Percentiles rank a stretch among this genome's conserved stretches.
These are phyloP conservation scores for Caenorhabditis remanei DNA, from an alignment of 1,140 invertebrate species.

Conservation along the genomic window DNA sequence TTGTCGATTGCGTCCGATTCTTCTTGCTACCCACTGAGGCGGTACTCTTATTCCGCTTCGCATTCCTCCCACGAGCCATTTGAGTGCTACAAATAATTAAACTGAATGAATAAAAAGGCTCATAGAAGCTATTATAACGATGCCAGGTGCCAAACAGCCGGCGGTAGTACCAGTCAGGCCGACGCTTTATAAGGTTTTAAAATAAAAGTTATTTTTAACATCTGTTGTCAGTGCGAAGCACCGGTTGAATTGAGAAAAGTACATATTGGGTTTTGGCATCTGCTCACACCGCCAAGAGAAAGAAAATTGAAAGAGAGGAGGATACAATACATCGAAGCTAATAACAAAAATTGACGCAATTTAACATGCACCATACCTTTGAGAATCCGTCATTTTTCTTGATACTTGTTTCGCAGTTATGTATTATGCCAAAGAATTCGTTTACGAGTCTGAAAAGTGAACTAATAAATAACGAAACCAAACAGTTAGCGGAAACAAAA, in stretches of 20 bases:
- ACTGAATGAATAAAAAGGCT: not conserved
- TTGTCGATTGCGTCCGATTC: not conserved
- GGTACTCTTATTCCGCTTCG: conserved; percentile 35
- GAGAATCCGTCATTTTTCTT: conserved; percentile 14
- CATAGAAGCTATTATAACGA: not conserved
- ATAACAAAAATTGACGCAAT: conserved; percentile 5
- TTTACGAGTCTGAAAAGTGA: conserved; percentile 5
- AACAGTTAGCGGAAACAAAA: not conserved
- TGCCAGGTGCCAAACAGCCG: not conserved
- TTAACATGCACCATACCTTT: conserved; percentile 4
- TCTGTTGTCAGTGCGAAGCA: not conserved
- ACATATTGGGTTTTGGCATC: not conserved
- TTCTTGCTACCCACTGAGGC: conserved; percentile 14
- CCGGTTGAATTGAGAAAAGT: not conserved
- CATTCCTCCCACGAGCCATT: conserved; percentile 34
- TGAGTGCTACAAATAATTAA: conserved; percentile 4
- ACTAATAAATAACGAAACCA: not conserved
- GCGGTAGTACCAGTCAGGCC: not conserved
- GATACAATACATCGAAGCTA: not conserved
- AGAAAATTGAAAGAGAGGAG: not conserved
- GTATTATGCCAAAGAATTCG: not conserved
- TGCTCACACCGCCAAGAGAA: not conserved
- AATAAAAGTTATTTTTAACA: not conserved
- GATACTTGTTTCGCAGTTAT: not conserved
- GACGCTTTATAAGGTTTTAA: too few relatives aligned